These are phyloP conservation scores for Enteromius viviparus DNA, from an alignment of 2,797 vertebrate genomes.

Conservation along the genomic window DNA sequence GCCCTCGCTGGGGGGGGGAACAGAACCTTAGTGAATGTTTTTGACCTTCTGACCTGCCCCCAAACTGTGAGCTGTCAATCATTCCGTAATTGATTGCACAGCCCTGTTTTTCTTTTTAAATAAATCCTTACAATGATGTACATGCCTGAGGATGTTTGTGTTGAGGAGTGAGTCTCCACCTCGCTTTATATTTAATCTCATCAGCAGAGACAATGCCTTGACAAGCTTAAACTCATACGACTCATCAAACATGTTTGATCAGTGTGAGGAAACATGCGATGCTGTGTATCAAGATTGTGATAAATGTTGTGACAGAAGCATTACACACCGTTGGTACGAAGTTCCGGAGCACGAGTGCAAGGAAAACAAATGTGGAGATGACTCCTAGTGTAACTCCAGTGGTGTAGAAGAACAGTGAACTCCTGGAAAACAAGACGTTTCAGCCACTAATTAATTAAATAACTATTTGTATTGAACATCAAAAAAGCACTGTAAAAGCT, in stretches of 20 bases:
- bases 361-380: conserved; percentile 53
- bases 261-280: neutral
- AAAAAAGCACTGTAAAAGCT: neutral
- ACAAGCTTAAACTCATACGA: conserved; percentile 10
- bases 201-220: conserved; percentile 3
- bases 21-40: neutral
- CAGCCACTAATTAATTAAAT: neutral
- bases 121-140: neutral
- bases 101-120: neutral
- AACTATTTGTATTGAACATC: neutral
- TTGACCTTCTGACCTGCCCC: neutral
- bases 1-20: conserved; percentile 47
- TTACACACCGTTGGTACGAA: conserved; percentile 58
- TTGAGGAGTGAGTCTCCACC: neutral
- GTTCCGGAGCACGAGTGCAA: conserved; percentile 58
- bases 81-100: neutral
- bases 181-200: conserved; percentile 5
- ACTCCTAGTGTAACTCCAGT: conserved; percentile 57
- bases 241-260: conserved; percentile 12
- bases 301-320: neutral
- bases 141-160: neutral
- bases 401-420: conserved; percentile 62
- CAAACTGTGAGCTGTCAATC: neutral
- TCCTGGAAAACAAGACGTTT: conserved; percentile 51
- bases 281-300: neutral